Percentiles rank a stretch among this genome's conserved stretches.
Evolutionary conservation across 2,797 vertebrate genomes (phyloP).

Genomic region (Onychomys arenicola): DNA sequence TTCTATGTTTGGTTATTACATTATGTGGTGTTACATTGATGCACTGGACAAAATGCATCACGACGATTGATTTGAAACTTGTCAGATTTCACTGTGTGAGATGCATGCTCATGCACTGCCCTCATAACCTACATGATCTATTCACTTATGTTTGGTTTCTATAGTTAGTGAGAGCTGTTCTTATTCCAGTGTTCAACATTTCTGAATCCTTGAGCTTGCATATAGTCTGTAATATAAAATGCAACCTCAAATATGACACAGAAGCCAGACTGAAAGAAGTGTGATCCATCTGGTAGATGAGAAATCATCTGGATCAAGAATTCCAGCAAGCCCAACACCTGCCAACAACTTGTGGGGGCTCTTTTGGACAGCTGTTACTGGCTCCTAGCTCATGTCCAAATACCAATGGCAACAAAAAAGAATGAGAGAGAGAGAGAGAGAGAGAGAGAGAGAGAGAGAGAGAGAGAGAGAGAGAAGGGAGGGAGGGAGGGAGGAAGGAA

Average conservation of each 20-base stretch:
- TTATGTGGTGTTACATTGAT: not conserved
- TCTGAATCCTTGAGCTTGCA: not conserved
- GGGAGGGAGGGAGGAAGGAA: too few species aligned
- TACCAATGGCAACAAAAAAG: not conserved
- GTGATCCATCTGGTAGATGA: not conserved
- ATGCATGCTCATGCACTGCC: not conserved
- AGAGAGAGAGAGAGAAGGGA: accelerated
- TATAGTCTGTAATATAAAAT: not conserved
- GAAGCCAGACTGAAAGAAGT: not conserved
- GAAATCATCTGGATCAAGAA: not conserved
- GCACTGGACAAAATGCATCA: not conserved
- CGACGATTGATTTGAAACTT: slow-evolving; percentile 51
- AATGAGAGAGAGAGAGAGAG: not conserved
- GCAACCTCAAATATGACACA: not conserved
- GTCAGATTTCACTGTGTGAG: not conserved
- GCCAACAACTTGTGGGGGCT: not conserved
- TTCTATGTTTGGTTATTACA: not conserved
- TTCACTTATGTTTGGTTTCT: not conserved
- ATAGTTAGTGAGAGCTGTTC: not conserved
- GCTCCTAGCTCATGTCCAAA: not conserved
- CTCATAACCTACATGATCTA: not conserved
- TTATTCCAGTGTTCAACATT: not conserved
- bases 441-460: not conserved
- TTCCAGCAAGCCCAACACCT: not conserved
- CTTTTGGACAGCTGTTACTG: not conserved